phyloP scores from a whole-genome alignment of 2,888 invertebrate species.

The Lithosia quadra region DNA sequence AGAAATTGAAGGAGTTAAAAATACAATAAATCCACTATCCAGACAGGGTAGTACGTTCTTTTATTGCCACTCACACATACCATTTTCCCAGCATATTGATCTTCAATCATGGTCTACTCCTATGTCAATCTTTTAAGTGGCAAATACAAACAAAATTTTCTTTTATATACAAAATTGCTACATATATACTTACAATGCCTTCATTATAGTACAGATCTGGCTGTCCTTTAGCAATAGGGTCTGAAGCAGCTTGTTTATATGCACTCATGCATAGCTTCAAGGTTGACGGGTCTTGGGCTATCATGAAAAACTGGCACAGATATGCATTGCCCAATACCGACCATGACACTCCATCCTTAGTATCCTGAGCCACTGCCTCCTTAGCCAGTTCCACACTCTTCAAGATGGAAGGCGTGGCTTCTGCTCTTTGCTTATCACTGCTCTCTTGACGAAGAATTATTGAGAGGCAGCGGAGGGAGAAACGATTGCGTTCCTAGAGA shows the following conservation, averaged over 20 bases:
- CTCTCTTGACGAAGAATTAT: slow-evolving; percentile 92
- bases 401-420: slow-evolving; percentile 88
- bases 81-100: no score
- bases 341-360: slow-evolving; percentile 94
- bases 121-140: no score
- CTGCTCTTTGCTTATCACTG: slow-evolving; percentile 71
- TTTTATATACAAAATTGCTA: not conserved
- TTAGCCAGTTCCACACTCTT: slow-evolving; percentile 92
- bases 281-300: slow-evolving; percentile 90
- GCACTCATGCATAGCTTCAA: slow-evolving; percentile 92
- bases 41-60: no score
- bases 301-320: slow-evolving; percentile 92
- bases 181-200: slow-evolving; percentile 90
- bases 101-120: no score
- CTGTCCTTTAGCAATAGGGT: slow-evolving; percentile 90
- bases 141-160: not conserved
- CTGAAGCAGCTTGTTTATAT: slow-evolving; percentile 92
- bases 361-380: slow-evolving; percentile 93
- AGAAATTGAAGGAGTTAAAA: no score
- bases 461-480: slow-evolving; percentile 92
- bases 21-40: no score
- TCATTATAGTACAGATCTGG: slow-evolving; percentile 95
- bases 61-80: no score
- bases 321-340: slow-evolving; percentile 94
- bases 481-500: slow-evolving; percentile 84